Base-by-base conservation (phyloP, 1,140 invertebrate genomes). In the Pantala flavescens region DNA sequence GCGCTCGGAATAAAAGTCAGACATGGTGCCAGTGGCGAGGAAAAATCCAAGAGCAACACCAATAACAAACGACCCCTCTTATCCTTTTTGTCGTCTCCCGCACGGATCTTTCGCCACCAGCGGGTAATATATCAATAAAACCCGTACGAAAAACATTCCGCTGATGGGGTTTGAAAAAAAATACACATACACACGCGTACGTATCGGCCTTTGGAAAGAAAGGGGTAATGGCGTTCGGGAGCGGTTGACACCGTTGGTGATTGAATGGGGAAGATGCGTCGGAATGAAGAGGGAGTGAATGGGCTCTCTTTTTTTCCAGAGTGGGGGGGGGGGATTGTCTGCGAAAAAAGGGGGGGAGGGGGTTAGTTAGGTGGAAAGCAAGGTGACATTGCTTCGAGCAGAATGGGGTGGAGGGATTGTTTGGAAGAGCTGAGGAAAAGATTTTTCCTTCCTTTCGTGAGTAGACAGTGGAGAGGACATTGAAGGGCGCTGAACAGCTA, bases 391-490 rank as follows among this genome's bases (percentile, higher is more conserved):
- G 49, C 16, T 63, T 12, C 16, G 49, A 19, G 14, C 16, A 79
- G 79, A 77, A 78, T 81, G 82, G 83, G 83, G 83, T 82, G 82
- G 79, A 63, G 49, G 49, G 49, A 63, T 63, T 63, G 49, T 63
- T 63, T 63, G 49, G 49, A 63, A 63, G 49, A 63, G 49, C 49
- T 21, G 49, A 19, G 49, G 49, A 63, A 63, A 63, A 63, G 49
- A 63, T 63, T 63, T 63, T 63, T 21, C 49, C n/a, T 63, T 63
- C 49, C 49, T 63, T 63, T 63, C 49, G 49, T 19, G 49, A 63
- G 49, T 63, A 63, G 49, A 63, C 49, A 63, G 49, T 63, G 1
- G 49, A 21, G n/a, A 21, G 49, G 49, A 63, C 49, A 63, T 63
- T 63, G 49, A 63, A 63, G 49, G 49, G 49, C 49, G 49, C 49